Base-by-base conservation (phyloP, 2,113 vertebrate species). In the Dicrurus megarhynchus region DNA sequence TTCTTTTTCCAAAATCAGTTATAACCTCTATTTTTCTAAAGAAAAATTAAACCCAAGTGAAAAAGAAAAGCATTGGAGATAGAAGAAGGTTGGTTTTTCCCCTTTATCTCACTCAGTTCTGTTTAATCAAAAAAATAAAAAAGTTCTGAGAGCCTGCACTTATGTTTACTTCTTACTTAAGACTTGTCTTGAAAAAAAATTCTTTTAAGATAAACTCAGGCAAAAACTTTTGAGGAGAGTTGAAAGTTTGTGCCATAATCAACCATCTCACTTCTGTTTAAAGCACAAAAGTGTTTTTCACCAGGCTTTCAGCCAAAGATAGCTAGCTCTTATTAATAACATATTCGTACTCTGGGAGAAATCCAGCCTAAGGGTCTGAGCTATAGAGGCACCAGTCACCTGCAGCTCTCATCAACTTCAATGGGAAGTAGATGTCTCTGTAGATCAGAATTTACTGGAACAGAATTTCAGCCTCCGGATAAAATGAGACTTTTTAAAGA, bases 381-480 rank as follows among this genome's bases (percentile, higher is more conserved):
- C 90, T 88, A n/a, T 7, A 86, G 71, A 95, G 80, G 80, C 69
- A 86, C 57, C 0, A 11, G 95, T 94, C 90, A 95, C 92, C 86
- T 92, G 69, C 90, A 96, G 86, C 85, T 94, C 88, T 90, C 88
- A 97, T 92, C 89, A 90, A 50, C 94, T 96, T 96, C 86, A 93
- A 7, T 90, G 57, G 57, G 80, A 95, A 93, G 52, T 69, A 92
- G 73, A 71, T 86, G 89, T 87, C 95, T 93, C 96, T 92, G 47
- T 57, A 94, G 93, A 95, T 95, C 90, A 93, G 73, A 96, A 93
- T 96, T 94, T 94, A 92, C 76, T 82, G 64, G 70, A 95, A 93
- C 41, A 96, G 86, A 95, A 92, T 95, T 81, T 88, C 83, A 84
- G 85, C 95, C 95, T 89, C 76, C 50, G 93, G 92, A 90, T 71